Percentiles rank a stretch among this genome's conserved stretches.
Evolutionary conservation across 2,113 vertebrate genomes (phyloP).

Genomic region (Catagonus wagneri): DNA sequence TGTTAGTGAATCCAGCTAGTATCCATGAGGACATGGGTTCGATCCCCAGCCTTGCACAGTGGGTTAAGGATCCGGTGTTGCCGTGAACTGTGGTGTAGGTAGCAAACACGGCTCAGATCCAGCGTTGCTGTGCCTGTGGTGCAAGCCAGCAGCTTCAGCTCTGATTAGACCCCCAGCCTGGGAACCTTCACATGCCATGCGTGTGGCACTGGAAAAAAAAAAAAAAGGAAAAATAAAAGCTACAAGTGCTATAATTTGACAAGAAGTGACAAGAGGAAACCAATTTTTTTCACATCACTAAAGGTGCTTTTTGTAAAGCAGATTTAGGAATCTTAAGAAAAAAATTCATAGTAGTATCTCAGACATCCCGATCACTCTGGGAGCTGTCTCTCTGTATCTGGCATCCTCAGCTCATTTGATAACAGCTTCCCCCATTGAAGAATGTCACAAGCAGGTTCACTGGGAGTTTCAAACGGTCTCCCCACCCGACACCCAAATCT

Average conservation of each 20-base stretch:
- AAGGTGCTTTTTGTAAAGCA: conserved; percentile 16
- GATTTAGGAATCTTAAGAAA: background rate
- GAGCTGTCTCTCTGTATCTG: background rate
- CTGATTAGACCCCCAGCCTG: no score
- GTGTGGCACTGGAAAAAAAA: no score
- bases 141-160: no score
- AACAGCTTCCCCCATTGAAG: background rate
- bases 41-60: no score
- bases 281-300: background rate
- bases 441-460: background rate
- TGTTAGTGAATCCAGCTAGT: no score
- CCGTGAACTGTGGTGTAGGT: no score
- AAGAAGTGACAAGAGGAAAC: conserved; percentile 30
- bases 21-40: no score
- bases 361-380: background rate
- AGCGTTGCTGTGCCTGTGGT: no score
- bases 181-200: no score
- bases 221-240: no score
- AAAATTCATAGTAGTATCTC: background rate
- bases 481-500: background rate
- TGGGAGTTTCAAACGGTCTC: background rate
- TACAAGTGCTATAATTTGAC: background rate
- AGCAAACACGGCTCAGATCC: no score
- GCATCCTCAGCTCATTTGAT: background rate
- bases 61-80: no score